A percentile compares a stretch with the other conserved stretches of the same genome.
Evolutionary conservation across 2,113 vertebrate species (phyloP).

Genomic region (Eira barbara): DNA sequence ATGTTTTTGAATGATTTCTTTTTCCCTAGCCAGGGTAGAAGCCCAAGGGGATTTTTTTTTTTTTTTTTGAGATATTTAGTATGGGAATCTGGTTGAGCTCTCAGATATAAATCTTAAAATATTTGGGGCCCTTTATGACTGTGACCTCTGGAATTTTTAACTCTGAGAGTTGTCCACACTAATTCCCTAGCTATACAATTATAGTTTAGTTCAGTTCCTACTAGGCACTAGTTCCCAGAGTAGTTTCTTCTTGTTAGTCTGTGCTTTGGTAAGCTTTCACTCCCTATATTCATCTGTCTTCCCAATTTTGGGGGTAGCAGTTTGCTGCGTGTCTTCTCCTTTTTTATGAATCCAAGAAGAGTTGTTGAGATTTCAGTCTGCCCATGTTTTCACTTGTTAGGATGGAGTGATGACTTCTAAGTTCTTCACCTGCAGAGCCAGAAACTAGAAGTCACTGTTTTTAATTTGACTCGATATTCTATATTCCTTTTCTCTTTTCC

Average conservation of each 20-base stretch:
- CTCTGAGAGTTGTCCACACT: background rate
- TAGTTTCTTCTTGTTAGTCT: background rate
- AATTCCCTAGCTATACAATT: background rate
- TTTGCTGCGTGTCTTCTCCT: background rate
- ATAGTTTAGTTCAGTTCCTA: background rate
- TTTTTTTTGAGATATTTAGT: background rate
- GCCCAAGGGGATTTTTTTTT: background rate
- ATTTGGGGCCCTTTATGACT: background rate
- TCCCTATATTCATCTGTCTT: background rate
- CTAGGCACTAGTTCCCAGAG: background rate
- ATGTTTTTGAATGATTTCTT: background rate
- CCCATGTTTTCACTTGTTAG: background rate
- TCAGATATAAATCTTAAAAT: background rate
- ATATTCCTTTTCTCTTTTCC: background rate
- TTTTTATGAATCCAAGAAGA: background rate
- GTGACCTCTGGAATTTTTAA: background rate
- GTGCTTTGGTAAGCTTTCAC: background rate
- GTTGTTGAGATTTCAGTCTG: background rate
- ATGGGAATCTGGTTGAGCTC: background rate
- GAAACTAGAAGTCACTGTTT: background rate
- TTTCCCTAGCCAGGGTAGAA: background rate
- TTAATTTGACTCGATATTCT: background rate
- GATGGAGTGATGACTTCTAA: background rate
- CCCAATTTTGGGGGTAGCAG: background rate
- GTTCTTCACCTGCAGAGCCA: background rate